Evolutionary conservation across 2,888 invertebrate species (phyloP).

Genomic region (Drosophila mulleri): DNA sequence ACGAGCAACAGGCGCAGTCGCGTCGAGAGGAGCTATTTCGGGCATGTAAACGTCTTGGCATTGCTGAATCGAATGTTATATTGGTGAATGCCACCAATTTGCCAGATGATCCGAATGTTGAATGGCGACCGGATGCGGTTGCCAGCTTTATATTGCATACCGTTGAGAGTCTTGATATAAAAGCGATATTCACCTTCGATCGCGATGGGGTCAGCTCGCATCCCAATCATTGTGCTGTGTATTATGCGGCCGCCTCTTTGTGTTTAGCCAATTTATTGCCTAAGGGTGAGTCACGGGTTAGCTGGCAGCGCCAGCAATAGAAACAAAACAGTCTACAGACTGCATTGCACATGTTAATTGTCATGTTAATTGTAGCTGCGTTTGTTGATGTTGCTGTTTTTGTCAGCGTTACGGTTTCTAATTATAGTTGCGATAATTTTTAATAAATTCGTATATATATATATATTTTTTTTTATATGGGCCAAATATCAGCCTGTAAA

Average conservation of each 20-base stretch:
- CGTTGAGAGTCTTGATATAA: constrained; percentile 90
- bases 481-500: constrained; percentile 88
- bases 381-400: constrained; percentile 39
- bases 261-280: constrained; percentile 91
- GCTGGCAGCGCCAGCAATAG: constrained; percentile 40
- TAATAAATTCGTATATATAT: constrained; percentile 32
- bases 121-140: constrained; percentile 90
- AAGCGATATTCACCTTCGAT: constrained; percentile 97
- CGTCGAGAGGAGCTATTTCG: constrained; percentile 93
- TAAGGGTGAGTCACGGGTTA: constrained; percentile 87
- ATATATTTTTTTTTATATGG: background rate
- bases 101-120: constrained; percentile 90
- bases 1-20: constrained; percentile 87
- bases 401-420: constrained; percentile 39
- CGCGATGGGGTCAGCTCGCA: constrained; percentile 96
- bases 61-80: constrained; percentile 91
- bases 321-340: constrained; percentile 30
- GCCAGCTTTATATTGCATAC: constrained; percentile 88
- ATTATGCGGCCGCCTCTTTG: constrained; percentile 92
- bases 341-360: constrained; percentile 75
- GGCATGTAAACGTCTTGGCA: constrained; percentile 92
- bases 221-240: constrained; percentile 95
- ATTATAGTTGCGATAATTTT: constrained; percentile 48
- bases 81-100: constrained; percentile 90
- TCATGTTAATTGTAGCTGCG: constrained; percentile 59